Evolutionary conservation across 1,140 invertebrate genomes (phyloP).

Genomic region (Procambarus clarkii): DNA sequence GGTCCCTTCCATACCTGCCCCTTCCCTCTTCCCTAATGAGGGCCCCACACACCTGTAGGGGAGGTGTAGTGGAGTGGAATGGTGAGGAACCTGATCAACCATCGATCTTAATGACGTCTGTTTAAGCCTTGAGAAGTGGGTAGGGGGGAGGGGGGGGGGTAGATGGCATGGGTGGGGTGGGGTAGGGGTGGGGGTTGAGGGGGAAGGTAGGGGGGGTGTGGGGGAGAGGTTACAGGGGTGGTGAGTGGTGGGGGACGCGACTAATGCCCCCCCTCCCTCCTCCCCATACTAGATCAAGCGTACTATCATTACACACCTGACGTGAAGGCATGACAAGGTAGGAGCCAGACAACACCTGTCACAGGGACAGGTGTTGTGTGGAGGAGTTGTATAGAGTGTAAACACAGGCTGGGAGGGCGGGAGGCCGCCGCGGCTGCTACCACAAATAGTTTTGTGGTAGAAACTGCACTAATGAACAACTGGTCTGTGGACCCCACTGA

Average conservation of each 20-base stretch:
- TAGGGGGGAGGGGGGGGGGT: neutral
- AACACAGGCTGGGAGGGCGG: neutral
- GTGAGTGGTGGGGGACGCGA: no score
- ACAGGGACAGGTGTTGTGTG: no score
- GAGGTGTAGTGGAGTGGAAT: no score
- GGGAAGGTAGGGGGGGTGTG: no score
- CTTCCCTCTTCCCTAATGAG: neutral
- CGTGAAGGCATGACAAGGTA: no score
- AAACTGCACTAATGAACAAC: slow-evolving; percentile 49
- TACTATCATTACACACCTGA: no score
- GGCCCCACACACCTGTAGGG: neutral
- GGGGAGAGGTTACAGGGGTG: neutral
- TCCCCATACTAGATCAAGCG: no score
- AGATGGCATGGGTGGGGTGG: neutral
- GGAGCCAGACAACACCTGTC: no score
- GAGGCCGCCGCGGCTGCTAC: neutral
- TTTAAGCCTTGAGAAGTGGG: neutral
- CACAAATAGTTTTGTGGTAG: slow-evolving; percentile 42
- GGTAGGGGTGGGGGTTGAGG: no score
- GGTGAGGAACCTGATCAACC: neutral
- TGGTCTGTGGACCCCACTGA: slow-evolving; percentile 25
- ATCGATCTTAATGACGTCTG: neutral
- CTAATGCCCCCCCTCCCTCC: no score
- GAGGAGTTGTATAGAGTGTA: no score
- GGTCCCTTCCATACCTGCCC: no score